These are phyloP conservation scores for Dusona sp. DNA, from an alignment of 2,888 invertebrate species.

Conservation along the genomic window DNA sequence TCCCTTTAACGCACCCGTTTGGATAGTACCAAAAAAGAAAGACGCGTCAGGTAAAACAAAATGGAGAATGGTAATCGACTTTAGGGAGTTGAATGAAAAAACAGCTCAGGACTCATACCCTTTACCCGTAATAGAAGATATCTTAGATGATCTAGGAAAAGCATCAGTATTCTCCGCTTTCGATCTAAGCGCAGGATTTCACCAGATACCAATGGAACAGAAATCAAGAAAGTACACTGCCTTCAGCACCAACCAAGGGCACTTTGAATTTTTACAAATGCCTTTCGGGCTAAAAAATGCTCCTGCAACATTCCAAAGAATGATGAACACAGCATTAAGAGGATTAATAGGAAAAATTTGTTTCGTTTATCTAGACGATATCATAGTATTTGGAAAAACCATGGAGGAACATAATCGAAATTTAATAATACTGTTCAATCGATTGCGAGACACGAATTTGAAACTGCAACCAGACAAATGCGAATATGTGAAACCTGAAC, in stretches of 20 bases:
- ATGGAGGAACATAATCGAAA: conserved; percentile 65
- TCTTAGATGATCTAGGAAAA: conserved; percentile 72
- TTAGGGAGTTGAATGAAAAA: conserved; percentile 45
- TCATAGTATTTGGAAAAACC: conserved; percentile 63
- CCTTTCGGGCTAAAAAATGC: too few relatives aligned
- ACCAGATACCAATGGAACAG: conserved; percentile 71
- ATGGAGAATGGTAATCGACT: conserved; percentile 47
- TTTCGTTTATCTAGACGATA: conserved; percentile 68
- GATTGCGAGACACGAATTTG: conserved; percentile 58
- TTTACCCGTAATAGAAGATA: conserved; percentile 61
- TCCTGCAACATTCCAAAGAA: conserved; percentile 59
- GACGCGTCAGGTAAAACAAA: conserved; percentile 45
- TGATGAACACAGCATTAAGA: conserved; percentile 59
- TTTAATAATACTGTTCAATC: conserved; percentile 57
- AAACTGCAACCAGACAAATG: conserved; percentile 69
- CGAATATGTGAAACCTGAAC: conserved; percentile 66
- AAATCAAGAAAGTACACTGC: conserved; percentile 56
- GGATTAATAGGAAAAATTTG: conserved; percentile 57
- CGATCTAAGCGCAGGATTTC: conserved; percentile 73
- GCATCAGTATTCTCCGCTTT: conserved; percentile 71
- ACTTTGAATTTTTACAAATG: conserved; percentile 65
- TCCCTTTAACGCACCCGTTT: conserved; percentile 47
- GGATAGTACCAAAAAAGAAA: conserved; percentile 40
- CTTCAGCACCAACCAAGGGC: conserved; percentile 57
- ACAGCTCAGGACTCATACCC: conserved; percentile 46